A percentile compares a stretch with the other conserved stretches of the same genome.
phyloP scores from a whole-genome alignment of 2,113 vertebrate genomes.

The Tragelaphus strepsiceros region DNA sequence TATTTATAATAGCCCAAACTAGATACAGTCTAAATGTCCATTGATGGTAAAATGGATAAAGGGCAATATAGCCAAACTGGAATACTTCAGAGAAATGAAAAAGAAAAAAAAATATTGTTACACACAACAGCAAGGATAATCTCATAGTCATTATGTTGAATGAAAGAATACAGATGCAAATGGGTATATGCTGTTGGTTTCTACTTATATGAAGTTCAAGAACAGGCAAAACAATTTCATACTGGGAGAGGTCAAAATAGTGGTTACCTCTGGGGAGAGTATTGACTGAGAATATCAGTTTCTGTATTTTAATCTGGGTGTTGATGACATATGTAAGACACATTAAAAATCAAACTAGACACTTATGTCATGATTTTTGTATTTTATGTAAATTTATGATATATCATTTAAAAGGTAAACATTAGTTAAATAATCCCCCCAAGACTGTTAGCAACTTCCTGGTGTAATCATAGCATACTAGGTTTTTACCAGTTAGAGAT shows the following conservation, averaged over 20 bases:
- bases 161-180: background rate
- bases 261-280: background rate
- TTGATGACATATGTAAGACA: background rate
- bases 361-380: background rate
- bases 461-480: background rate
- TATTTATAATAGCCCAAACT: background rate
- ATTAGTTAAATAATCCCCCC: background rate
- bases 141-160: background rate
- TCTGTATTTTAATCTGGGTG: background rate
- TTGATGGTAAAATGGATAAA: background rate
- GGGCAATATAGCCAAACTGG: background rate
- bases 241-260: background rate
- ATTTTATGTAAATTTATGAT: background rate
- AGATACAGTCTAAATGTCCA: background rate
- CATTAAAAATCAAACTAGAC: background rate
- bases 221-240: background rate
- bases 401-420: background rate
- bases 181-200: background rate
- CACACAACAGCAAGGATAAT: background rate
- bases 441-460: background rate
- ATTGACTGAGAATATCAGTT: background rate
- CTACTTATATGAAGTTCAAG: background rate
- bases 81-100: background rate
- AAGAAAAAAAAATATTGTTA: background rate
- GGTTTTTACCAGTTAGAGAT: background rate